Evolutionary conservation across 1,140 invertebrate genomes (phyloP).

Genomic region (Drosophila willistoni): DNA sequence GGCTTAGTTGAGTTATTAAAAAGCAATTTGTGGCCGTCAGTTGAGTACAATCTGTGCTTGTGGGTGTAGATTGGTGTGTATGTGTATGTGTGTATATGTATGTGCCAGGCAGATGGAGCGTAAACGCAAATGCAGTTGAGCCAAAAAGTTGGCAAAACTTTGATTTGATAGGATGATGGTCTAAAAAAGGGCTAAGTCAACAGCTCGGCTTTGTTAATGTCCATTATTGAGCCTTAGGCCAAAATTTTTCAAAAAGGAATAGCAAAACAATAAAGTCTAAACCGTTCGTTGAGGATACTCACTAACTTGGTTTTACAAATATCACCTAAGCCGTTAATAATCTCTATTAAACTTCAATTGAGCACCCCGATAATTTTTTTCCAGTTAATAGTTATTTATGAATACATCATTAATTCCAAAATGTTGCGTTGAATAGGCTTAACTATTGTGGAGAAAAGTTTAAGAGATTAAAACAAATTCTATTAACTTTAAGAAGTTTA

Average conservation of each 20-base stretch:
- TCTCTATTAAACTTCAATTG: no score
- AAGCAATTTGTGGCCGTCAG: constrained; percentile 75
- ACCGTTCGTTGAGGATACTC: not conserved
- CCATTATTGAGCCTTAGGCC: constrained; percentile 27
- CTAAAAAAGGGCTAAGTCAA: constrained; percentile 49
- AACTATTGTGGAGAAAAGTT: no score
- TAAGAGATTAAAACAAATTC: no score
- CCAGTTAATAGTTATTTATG: no score
- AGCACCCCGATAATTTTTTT: no score
- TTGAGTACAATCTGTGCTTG: constrained; percentile 33
- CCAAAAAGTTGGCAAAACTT: constrained; percentile 50
- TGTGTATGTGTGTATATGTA: constrained; percentile 45
- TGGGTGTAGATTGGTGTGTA: no score
- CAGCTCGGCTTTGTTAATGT: constrained; percentile 36
- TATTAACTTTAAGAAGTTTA: no score
- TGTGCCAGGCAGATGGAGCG: constrained; percentile 69
- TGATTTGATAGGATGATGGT: constrained; percentile 20
- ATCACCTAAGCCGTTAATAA: no score
- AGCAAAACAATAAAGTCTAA: not conserved
- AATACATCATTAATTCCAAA: no score
- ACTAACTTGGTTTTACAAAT: not conserved
- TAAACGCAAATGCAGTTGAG: constrained; percentile 61
- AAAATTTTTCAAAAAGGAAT: not conserved
- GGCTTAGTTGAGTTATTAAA: constrained; percentile 80
- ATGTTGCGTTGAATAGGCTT: no score